Conservation (phyloP, 2,797 vertebrate genomes). For the Enteromius treurensis region DNA sequence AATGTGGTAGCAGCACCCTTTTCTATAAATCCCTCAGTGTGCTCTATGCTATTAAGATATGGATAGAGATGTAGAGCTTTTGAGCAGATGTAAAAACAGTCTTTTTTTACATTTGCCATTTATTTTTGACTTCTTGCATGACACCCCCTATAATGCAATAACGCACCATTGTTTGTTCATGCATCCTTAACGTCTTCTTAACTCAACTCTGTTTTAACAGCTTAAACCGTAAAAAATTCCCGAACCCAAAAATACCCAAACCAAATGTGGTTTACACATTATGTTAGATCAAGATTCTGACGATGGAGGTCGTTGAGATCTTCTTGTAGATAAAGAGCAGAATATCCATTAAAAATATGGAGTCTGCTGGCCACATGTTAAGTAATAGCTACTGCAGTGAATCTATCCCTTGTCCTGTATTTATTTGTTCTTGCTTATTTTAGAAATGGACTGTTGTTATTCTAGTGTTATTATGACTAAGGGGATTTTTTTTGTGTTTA, state of each 20-base stretch:
- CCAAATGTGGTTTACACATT: neutral
- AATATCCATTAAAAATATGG: conserved; percentile 66
- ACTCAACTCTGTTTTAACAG: neutral
- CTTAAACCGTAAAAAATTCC: no score
- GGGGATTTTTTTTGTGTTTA: conserved; percentile 64
- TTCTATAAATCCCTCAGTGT: conserved; percentile 36
- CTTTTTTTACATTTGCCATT: conserved; percentile 18
- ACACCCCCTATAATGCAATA: conserved; percentile 1
- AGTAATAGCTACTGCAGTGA: conserved; percentile 65
- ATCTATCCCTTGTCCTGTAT: conserved; percentile 68
- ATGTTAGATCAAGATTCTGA: neutral
- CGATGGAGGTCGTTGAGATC: conserved; percentile 28
- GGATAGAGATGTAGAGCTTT: conserved; percentile 43
- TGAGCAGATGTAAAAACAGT: conserved; percentile 55
- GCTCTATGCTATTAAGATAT: conserved; percentile 11
- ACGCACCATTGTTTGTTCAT: conserved; percentile 30
- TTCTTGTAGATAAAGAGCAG: conserved; percentile 49
- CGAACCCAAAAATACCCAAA: neutral
- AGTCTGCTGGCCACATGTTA: conserved; percentile 56
- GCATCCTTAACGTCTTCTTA: conserved; percentile 9
- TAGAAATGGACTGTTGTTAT: conserved; percentile 66
- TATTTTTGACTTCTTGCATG: conserved; percentile 36
- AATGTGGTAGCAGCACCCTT: conserved; percentile 33
- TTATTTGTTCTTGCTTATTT: conserved; percentile 76
- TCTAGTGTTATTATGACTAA: conserved; percentile 61